Conservation (phyloP, 1,140 invertebrate genomes). For the Pseudomyrmex cubaensis region DNA sequence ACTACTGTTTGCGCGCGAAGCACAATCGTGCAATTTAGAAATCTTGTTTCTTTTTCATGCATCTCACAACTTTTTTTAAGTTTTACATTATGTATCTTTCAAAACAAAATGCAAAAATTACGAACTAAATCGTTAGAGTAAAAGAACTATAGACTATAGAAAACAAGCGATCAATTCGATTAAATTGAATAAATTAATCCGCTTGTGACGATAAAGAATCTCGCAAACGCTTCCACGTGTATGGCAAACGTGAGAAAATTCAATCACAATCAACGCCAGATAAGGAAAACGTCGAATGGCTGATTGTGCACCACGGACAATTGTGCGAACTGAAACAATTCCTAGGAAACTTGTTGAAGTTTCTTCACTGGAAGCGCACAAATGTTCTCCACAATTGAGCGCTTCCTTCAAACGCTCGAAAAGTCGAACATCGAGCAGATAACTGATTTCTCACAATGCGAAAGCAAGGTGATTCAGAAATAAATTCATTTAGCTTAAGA, state of each 20-base stretch:
- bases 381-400: conserved; percentile 44
- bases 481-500: conserved; percentile 10
- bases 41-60: background rate
- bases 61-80: too few species aligned
- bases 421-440: conserved; percentile 54
- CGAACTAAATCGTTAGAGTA: background rate
- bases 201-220: conserved; percentile 1
- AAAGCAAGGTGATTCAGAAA: conserved; percentile 16
- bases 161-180: background rate
- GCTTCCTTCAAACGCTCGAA: conserved; percentile 47
- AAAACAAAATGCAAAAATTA: too few species aligned
- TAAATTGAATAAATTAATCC: conserved; percentile 20
- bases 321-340: conserved; percentile 61
- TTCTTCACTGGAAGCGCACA: conserved; percentile 51
- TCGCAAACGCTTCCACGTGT: background rate
- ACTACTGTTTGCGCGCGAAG: background rate
- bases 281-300: conserved; percentile 42
- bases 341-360: conserved; percentile 70
- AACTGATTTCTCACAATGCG: background rate
- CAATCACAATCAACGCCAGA: conserved; percentile 56
- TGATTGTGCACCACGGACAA: conserved; percentile 48
- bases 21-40: background rate
- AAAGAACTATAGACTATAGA: background rate
- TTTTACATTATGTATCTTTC: too few species aligned
- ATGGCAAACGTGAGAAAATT: conserved; percentile 25